phyloP scores from a whole-genome alignment of 2,888 invertebrate genomes.

The Coelopa pilipes region DNA sequence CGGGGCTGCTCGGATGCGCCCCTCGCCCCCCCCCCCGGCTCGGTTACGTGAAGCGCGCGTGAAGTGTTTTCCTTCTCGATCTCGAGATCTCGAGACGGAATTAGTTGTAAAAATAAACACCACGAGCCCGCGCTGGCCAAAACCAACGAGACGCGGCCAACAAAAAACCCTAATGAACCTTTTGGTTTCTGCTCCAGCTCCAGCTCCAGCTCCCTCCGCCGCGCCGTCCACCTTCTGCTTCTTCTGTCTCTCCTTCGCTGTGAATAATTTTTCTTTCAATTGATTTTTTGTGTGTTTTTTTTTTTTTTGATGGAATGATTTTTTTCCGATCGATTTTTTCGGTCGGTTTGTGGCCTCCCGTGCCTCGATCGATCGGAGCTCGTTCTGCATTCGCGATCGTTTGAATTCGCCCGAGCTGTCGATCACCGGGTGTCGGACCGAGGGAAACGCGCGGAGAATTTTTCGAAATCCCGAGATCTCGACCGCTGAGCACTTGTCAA shows the following conservation, averaged over 20 bases:
- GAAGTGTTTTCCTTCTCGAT: conserved; percentile 8
- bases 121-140: conserved; percentile 31
- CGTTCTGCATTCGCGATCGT: conserved; percentile 28
- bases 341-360: not conserved
- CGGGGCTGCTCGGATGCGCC: not conserved
- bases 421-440: conserved; percentile 27
- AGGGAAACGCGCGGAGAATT: conserved; percentile 36
- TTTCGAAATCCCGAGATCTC: conserved; percentile 38
- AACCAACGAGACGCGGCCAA: conserved; percentile 48
- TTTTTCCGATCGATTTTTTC: not conserved
- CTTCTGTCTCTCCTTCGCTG: too few species aligned
- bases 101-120: conserved; percentile 58
- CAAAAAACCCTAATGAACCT: conserved; percentile 46
- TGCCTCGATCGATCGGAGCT: not conserved
- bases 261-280: not conserved
- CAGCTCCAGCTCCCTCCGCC: too few species aligned
- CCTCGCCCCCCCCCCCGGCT: not conserved
- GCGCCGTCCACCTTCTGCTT: too few species aligned
- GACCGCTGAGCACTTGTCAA: conserved; percentile 64
- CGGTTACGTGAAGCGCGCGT: conserved; percentile 1
- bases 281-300: not conserved
- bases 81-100: conserved; percentile 41
- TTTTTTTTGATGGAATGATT: conserved; percentile 4
- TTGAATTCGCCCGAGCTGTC: conserved; percentile 31
- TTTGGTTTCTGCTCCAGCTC: not conserved